Conservation (phyloP, 1,140 invertebrate species). For the Drosophila cardini region DNA sequence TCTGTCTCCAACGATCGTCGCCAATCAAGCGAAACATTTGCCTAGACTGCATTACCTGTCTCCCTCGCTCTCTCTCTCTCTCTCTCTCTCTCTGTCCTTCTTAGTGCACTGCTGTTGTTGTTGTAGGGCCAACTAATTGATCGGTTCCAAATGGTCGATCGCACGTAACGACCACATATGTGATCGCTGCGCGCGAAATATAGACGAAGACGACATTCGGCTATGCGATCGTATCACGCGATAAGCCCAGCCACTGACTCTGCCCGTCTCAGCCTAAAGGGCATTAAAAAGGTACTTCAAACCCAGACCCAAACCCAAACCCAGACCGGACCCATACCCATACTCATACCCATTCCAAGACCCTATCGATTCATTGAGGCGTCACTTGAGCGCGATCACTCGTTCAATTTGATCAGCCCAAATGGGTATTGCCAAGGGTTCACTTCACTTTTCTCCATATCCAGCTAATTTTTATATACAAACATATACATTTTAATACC, state of each 20-base stretch:
- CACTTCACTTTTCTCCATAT: conserved; percentile 6
- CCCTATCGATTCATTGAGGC: conserved; percentile 54
- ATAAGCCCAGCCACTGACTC: conserved; percentile 59
- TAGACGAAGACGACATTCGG: conserved; percentile 74
- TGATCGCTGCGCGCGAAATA: conserved; percentile 60
- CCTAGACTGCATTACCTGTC: conserved; percentile 16
- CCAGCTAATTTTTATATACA: conserved; percentile 23
- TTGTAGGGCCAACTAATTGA: conserved; percentile 65
- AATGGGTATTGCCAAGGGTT: conserved; percentile 17
- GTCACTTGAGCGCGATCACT: conserved; percentile 44
- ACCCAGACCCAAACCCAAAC: conserved; percentile 1
- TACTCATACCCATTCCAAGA: conserved; percentile 4
- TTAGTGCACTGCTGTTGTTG: neutral
- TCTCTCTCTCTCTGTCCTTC: neutral
- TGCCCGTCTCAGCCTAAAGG: conserved; percentile 42
- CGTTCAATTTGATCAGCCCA: conserved; percentile 30
- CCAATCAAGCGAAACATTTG: conserved; percentile 59
- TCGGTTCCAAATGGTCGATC: conserved; percentile 80
- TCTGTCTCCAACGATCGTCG: conserved; percentile 20
- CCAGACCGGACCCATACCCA: neutral
- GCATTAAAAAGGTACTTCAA: conserved; percentile 46
- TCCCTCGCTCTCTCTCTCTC: neutral
- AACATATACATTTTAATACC: no score
- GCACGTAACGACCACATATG: conserved; percentile 67
- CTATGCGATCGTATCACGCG: conserved; percentile 79